Percentiles rank a stretch among this genome's conserved stretches.
Evolutionary conservation across 2,888 invertebrate genomes (phyloP).

Genomic region (Criorhina ranunculi): DNA sequence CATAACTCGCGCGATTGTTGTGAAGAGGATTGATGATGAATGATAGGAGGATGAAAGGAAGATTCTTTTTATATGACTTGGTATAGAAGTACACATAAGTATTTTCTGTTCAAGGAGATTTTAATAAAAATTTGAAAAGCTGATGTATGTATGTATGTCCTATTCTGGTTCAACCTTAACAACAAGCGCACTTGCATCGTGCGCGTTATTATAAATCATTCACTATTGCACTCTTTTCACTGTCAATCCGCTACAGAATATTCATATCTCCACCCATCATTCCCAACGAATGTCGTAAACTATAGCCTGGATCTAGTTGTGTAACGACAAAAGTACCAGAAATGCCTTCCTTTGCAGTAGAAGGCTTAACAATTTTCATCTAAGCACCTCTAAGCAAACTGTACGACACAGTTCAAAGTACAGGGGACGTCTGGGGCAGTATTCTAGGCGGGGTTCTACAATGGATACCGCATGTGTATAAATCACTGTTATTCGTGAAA

Average conservation of each 20-base stretch:
- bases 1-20: too few relatives aligned
- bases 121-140: too few relatives aligned
- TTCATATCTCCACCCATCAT: conserved; percentile 10
- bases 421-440: conserved; percentile 39
- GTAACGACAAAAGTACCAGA: conserved; percentile 26
- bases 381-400: conserved; percentile 53
- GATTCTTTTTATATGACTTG: not conserved
- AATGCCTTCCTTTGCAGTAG: not conserved
- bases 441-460: conserved; percentile 31
- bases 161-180: too few relatives aligned
- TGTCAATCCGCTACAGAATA: not conserved
- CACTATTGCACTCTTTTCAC: not conserved
- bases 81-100: too few relatives aligned
- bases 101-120: too few relatives aligned
- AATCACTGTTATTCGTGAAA: conserved; percentile 69
- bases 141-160: too few relatives aligned
- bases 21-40: conserved; percentile 10
- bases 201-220: not conserved
- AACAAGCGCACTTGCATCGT: too few relatives aligned
- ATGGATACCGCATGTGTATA: conserved; percentile 45
- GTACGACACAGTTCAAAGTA: conserved; percentile 34
- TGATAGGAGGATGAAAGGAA: not conserved
- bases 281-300: not conserved
- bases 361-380: conserved; percentile 46
- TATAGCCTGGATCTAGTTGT: not conserved